Evolutionary conservation across 2,113 vertebrate species (phyloP), one percentile per base, ranked within the genome.

Genomic region (Oryzias woworae): DNA sequence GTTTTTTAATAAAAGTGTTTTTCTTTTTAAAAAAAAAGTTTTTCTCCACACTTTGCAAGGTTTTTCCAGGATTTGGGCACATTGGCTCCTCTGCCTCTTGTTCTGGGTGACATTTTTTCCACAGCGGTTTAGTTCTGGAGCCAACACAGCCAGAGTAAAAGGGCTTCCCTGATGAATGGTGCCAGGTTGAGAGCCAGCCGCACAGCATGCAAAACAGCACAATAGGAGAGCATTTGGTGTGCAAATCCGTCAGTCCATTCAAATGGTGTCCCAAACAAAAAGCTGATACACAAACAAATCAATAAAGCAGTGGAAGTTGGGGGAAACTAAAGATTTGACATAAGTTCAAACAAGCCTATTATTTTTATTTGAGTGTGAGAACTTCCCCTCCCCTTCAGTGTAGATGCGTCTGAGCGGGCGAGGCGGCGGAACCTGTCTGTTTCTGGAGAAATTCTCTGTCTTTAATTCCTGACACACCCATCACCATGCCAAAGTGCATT

Each of bases 151-250:
- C 49, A 51, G 65, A 45, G 67, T 67, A 51, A 76, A 77, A 49
- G 53, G 65, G 65, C 69, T 62, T 45, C 75, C 73, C 66, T 77
- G 79, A 87, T 74, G 71, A 82, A 82, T 79, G 75, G 67, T 74
- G 79, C 77, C 57, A 57, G 80, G 76, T 78, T 73, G 48, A 69
- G 82, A 56, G 28, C 65, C 75, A 56, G 84, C 75, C 68, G 49
- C 75, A 75, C 66, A 20, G 61, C 90, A 92, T 89, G 90, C 90
- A 92, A 92, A 91, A 82, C 85, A 90, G 52, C 16, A 52, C 81
- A 81, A 87, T 84, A 82, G 83, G 57, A 77, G 76, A 88, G 77
- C 86, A 92, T 92, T 89, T 92, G 91, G 81, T 90, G 90, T 92
- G 90, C 90, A 92, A 91, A 92, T 91, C 83, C 77, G 76, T 72